These are phyloP conservation scores for Drosophila flavopinicola DNA, from an alignment of 2,888 invertebrate species.

Conservation along the genomic window DNA sequence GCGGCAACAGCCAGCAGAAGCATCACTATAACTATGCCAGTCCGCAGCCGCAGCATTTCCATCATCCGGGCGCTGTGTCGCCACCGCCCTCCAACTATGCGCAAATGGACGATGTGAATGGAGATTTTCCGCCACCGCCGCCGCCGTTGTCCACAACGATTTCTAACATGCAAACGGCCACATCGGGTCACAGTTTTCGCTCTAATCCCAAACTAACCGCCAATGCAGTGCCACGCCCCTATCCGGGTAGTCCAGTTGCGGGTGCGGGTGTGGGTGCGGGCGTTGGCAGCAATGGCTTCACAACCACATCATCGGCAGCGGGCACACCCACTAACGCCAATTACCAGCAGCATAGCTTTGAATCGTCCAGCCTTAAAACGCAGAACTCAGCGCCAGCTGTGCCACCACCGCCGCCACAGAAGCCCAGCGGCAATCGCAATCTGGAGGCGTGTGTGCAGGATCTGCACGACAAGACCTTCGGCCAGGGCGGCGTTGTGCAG, in stretches of 20 bases:
- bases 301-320: conserved; percentile 28
- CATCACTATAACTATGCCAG: conserved; percentile 79
- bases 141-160: conserved; percentile 83
- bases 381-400: conserved; percentile 59
- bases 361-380: conserved; percentile 75
- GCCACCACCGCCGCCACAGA: conserved; percentile 61
- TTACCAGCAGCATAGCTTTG: conserved; percentile 81
- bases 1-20: conserved; percentile 76
- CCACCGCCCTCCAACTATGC: conserved; percentile 79
- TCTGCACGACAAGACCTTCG: conserved; percentile 84
- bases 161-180: conserved; percentile 82
- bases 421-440: conserved; percentile 77
- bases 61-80: conserved; percentile 84
- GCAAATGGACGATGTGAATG: conserved; percentile 68
- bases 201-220: conserved; percentile 84
- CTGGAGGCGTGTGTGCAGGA: conserved; percentile 84
- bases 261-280: conserved; percentile 47
- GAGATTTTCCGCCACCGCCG: conserved; percentile 82
- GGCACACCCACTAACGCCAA: conserved; percentile 80
- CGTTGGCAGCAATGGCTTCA: conserved; percentile 63
- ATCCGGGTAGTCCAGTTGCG: conserved; percentile 81
- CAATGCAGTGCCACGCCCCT: conserved; percentile 84
- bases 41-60: conserved; percentile 82
- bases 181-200: conserved; percentile 80
- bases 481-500: conserved; percentile 82